phyloP scores from a whole-genome alignment of 1,140 invertebrate genomes.

The Doryteuthis pealeii region DNA sequence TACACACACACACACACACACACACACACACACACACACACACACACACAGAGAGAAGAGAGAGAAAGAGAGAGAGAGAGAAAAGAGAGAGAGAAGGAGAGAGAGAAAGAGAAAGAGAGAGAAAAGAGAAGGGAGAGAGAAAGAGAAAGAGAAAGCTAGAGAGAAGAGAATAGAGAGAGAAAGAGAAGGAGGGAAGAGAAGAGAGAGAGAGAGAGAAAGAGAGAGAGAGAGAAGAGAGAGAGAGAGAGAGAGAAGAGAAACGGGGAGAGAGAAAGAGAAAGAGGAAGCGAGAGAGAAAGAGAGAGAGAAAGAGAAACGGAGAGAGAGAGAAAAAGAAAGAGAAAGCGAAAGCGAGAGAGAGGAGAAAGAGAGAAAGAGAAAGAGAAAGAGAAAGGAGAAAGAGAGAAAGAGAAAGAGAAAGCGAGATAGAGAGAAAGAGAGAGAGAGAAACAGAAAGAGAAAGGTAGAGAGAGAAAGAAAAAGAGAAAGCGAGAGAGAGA shows the following conservation, averaged over 20 bases:
- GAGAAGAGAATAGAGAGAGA: constrained; percentile 8
- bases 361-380: no score
- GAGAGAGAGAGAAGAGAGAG: constrained; percentile 4
- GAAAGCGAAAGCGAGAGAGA: no score
- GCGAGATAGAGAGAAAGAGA: no score
- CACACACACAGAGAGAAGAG: background rate
- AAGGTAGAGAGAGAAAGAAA: no score
- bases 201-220: background rate
- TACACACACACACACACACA: background rate
- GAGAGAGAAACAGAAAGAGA: no score
- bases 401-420: no score
- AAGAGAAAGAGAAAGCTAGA: background rate
- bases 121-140: background rate
- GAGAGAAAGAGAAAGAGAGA: background rate
- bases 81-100: constrained; percentile 8
- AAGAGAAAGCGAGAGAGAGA: no score
- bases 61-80: background rate
- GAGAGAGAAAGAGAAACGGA: no score
- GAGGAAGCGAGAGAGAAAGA: background rate
- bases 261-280: background rate
- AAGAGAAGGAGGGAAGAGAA: background rate
- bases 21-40: background rate
- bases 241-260: background rate
- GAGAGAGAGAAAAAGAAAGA: no score
- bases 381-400: no score